These are phyloP conservation scores for Psittacara wagleri DNA, from an alignment of 2,113 vertebrate genomes.

Conservation along the genomic window DNA sequence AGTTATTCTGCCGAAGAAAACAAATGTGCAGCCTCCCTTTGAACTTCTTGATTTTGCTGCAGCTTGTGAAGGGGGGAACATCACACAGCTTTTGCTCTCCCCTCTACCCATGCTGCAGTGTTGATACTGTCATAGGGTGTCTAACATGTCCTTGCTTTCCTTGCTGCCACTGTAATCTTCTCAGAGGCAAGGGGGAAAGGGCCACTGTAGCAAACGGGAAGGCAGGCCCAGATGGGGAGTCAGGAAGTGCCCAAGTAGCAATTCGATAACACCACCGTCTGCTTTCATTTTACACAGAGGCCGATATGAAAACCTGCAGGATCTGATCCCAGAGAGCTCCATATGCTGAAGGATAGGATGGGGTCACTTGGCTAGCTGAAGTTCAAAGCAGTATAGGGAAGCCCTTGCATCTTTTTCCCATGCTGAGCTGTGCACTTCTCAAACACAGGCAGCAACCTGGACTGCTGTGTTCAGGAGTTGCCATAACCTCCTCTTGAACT, in stretches of 20 bases:
- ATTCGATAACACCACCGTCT: rapidly evolving
- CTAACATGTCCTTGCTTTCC: background rate
- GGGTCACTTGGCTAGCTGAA: background rate
- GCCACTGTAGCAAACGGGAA: background rate
- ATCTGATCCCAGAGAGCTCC: background rate
- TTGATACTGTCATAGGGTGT: background rate
- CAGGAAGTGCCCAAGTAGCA: rapidly evolving
- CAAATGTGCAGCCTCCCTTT: rapidly evolving
- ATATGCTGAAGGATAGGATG: background rate
- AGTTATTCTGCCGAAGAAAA: background rate
- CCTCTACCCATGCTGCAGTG: background rate
- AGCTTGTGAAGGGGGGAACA: rapidly evolving
- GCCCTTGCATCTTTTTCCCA: background rate
- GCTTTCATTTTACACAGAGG: background rate
- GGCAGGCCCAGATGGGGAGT: background rate
- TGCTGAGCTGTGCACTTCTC: background rate
- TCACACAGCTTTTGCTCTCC: background rate
- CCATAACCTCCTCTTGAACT: constrained; percentile 11
- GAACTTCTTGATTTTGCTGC: background rate
- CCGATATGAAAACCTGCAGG: rapidly evolving
- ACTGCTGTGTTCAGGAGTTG: rapidly evolving
- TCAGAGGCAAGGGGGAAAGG: background rate
- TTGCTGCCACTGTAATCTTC: background rate
- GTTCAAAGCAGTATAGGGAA: background rate
- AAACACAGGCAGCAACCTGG: background rate